Conservation (phyloP, 2,797 vertebrate genomes). For the Artibeus lituratus region DNA sequence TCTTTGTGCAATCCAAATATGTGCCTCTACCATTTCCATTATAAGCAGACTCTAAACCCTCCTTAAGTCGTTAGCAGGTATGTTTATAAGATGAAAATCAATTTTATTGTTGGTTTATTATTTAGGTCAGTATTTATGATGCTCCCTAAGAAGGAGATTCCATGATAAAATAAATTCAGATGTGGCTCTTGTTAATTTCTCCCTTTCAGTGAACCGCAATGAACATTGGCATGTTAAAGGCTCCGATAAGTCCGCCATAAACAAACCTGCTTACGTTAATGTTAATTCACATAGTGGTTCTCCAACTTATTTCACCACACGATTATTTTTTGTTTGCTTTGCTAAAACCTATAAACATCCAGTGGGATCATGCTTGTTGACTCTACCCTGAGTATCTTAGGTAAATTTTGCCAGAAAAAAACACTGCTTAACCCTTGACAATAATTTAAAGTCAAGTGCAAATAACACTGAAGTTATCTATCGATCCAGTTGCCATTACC, state of each 20-base stretch:
- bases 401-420: background rate
- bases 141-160: background rate
- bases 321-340: background rate
- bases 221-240: background rate
- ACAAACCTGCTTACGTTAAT: background rate
- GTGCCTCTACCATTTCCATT: background rate
- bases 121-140: background rate
- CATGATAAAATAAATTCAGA: background rate
- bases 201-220: background rate
- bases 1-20: background rate
- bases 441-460: conserved; percentile 40
- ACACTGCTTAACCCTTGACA: background rate
- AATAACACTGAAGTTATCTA: conserved; percentile 51
- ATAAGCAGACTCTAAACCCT: background rate
- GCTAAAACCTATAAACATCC: background rate
- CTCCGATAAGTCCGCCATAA: background rate
- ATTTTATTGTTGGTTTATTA: background rate
- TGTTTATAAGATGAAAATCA: conserved; percentile 5
- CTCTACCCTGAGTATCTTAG: background rate
- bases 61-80: background rate
- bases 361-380: background rate
- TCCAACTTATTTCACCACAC: background rate
- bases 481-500: background rate
- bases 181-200: background rate
- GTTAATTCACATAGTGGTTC: background rate